Evolutionary conservation across 1,140 invertebrate species (phyloP).

Genomic region (Delia radicum): DNA sequence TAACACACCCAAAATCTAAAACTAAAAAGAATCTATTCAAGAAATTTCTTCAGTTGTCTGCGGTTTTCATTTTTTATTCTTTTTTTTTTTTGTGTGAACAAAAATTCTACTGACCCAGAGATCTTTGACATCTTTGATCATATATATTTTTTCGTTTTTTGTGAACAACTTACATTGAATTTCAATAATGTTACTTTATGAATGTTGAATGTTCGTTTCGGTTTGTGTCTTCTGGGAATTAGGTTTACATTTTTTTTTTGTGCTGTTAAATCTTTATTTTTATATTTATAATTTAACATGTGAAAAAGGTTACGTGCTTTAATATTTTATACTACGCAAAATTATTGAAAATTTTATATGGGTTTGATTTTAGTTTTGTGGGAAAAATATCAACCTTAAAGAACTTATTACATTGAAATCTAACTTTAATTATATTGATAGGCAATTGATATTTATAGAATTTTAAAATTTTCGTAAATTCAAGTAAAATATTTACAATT

Average conservation of each 20-base stretch:
- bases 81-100: constrained; percentile 12
- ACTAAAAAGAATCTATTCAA: neutral
- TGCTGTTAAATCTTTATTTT: neutral
- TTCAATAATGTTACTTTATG: neutral
- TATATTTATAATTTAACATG: neutral
- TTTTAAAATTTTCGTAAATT: too few species aligned
- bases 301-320: neutral
- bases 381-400: too few species aligned
- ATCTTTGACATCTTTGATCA: constrained; percentile 22
- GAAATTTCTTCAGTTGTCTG: too few species aligned
- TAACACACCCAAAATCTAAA: neutral
- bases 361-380: too few species aligned
- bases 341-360: too few species aligned
- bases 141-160: neutral
- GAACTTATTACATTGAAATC: too few species aligned
- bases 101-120: constrained; percentile 23
- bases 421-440: too few species aligned
- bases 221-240: constrained; percentile 9
- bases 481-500: too few species aligned
- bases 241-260: too few species aligned
- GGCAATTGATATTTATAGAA: too few species aligned
- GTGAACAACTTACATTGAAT: neutral
- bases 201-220: neutral
- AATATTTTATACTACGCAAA: neutral
- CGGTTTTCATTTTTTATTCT: constrained; percentile 11